phyloP scores from a whole-genome alignment of 2,113 vertebrate species.

The Orthochromis malagaraziensis region DNA sequence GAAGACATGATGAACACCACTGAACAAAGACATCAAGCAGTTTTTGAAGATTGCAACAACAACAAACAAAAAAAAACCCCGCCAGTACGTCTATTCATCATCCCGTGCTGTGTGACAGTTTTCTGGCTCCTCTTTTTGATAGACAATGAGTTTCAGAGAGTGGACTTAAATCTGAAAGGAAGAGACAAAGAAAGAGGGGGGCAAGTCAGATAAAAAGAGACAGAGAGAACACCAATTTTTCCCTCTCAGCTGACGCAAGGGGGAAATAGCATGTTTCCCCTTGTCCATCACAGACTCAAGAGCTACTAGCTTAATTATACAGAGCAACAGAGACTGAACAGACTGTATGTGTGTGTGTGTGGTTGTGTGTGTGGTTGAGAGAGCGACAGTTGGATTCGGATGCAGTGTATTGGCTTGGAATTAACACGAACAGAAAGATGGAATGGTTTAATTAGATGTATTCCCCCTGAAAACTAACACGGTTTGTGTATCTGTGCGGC shows the following conservation, averaged over 20 bases:
- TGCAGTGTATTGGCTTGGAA: background rate
- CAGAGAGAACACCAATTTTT: slow-evolving; percentile 33
- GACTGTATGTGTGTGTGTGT: background rate
- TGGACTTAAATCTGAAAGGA: background rate
- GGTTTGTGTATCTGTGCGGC: background rate
- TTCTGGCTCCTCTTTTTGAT: background rate
- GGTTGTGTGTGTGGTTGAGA: background rate
- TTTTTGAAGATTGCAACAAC: background rate
- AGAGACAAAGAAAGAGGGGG: background rate
- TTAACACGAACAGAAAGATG: background rate
- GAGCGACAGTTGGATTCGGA: background rate
- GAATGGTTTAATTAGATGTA: background rate
- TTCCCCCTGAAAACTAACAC: background rate
- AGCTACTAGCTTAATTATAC: slow-evolving; percentile 63
- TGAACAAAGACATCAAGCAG: background rate
- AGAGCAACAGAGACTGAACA: slow-evolving; percentile 16
- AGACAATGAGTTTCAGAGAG: background rate
- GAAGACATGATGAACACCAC: background rate
- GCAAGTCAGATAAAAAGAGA: slow-evolving; percentile 11
- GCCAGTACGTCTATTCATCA: background rate
- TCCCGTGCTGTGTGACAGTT: background rate
- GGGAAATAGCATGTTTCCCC: slow-evolving; percentile 58
- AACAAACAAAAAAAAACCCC: background rate
- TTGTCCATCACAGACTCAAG: slow-evolving; percentile 60
- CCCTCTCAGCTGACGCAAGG: slow-evolving; percentile 5